These are phyloP conservation scores for Drosophila grimshawi DNA, from an alignment of 1,140 invertebrate species.

Conservation along the genomic window DNA sequence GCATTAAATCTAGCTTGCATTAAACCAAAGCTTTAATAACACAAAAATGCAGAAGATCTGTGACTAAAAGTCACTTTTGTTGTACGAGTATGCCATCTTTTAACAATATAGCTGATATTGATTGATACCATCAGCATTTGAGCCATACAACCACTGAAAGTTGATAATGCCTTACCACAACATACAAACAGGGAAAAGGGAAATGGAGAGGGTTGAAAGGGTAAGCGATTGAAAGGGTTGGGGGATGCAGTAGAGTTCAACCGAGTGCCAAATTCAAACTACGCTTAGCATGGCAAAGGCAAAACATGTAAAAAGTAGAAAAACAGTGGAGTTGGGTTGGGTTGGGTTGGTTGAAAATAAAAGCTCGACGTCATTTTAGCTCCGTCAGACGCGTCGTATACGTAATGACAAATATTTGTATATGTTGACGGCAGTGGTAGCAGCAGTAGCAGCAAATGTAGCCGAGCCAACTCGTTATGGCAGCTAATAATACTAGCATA, in stretches of 20 bases:
- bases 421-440: conserved; percentile 16
- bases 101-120: no score
- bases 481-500: conserved; percentile 81
- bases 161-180: conserved; percentile 42
- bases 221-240: not conserved
- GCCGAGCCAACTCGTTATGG: conserved; percentile 54
- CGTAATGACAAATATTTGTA: conserved; percentile 62
- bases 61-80: no score
- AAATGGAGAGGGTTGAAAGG: not conserved
- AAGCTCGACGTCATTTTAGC: conserved; percentile 27
- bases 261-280: conserved; percentile 59
- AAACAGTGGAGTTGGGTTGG: not conserved
- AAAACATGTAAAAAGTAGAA: conserved; percentile 14
- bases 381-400: conserved; percentile 60
- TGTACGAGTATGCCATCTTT: no score
- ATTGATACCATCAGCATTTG: no score
- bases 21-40: no score
- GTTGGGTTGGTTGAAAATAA: not conserved
- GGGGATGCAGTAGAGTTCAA: not conserved
- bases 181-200: not conserved
- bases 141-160: conserved; percentile 1
- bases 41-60: no score
- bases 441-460: conserved; percentile 3
- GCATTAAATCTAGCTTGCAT: no score
- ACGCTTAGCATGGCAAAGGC: conserved; percentile 53